Evolutionary conservation across 2,797 vertebrate species (phyloP).

Genomic region (Gambelia wislizenii): DNA sequence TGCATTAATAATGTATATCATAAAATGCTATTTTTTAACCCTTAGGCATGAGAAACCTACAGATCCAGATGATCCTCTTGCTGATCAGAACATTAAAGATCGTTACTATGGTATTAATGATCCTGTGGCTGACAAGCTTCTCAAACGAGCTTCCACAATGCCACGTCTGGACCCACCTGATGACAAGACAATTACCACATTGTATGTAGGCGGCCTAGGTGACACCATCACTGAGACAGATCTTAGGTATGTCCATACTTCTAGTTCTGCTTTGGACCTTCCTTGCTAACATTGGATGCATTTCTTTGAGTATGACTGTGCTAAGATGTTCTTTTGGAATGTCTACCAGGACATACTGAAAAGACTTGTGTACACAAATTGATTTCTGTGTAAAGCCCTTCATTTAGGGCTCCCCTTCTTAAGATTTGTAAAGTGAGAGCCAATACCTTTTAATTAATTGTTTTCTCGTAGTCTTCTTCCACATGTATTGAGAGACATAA

Average conservation of each 20-base stretch:
- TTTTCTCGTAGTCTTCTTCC: background rate
- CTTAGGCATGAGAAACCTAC: constrained; percentile 96
- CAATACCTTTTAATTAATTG: background rate
- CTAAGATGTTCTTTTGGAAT: background rate
- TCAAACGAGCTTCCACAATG: constrained; percentile 97
- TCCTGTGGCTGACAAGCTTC: constrained; percentile 95
- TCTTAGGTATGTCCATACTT: constrained; percentile 85
- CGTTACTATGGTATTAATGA: constrained; percentile 98
- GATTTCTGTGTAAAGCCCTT: background rate
- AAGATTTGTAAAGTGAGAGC: background rate
- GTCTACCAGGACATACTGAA: background rate
- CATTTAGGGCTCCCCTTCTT: background rate
- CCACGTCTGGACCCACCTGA: constrained; percentile 95
- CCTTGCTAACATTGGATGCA: background rate
- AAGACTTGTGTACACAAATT: background rate
- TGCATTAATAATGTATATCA: background rate
- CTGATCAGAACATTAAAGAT: constrained; percentile 99
- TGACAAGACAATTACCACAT: constrained; percentile 95
- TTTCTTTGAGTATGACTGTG: background rate
- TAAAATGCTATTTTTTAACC: constrained; percentile 41
- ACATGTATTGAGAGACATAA: background rate
- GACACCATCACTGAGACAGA: constrained; percentile 95
- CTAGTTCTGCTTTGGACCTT: background rate
- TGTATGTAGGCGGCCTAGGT: constrained; percentile 96
- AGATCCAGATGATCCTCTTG: constrained; percentile 96